phyloP scores from a whole-genome alignment of 2,113 vertebrate species.

The Lampris incognitus region DNA sequence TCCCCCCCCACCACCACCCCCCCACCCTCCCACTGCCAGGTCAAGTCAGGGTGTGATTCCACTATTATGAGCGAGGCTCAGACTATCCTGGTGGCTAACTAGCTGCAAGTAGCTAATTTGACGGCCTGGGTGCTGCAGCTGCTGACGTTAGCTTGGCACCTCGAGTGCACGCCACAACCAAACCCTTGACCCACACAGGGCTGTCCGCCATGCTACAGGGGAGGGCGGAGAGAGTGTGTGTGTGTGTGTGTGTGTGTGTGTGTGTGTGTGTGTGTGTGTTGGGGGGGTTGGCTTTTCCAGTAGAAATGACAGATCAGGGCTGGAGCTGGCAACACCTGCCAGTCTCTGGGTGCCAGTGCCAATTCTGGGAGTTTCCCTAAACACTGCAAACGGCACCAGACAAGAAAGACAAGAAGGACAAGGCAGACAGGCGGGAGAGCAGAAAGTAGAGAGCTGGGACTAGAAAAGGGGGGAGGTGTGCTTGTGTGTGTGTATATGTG shows the following conservation, averaged over 20 bases:
- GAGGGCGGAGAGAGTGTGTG: too few species aligned
- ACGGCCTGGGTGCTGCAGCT: constrained; percentile 2
- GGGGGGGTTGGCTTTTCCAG: constrained; percentile 49
- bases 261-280: too few species aligned
- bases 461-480: constrained; percentile 6
- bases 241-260: too few species aligned
- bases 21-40: constrained; percentile 17
- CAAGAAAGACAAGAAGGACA: constrained; percentile 24
- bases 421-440: neutral
- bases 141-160: constrained; percentile 21
- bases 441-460: neutral
- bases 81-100: constrained; percentile 1
- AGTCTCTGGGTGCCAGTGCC: constrained; percentile 50
- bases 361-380: constrained; percentile 58
- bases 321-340: constrained; percentile 55
- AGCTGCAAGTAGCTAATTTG: constrained; percentile 32
- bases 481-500: neutral
- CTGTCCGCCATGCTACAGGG: constrained; percentile 23
- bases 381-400: constrained; percentile 47
- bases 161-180: constrained; percentile 18
- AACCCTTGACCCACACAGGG: constrained; percentile 39
- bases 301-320: constrained; percentile 44
- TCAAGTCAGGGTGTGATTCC: constrained; percentile 34
- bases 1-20: neutral
- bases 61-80: constrained; percentile 12